These are phyloP conservation scores for Euproctis similis DNA, from an alignment of 2,888 invertebrate species.

Conservation along the genomic window DNA sequence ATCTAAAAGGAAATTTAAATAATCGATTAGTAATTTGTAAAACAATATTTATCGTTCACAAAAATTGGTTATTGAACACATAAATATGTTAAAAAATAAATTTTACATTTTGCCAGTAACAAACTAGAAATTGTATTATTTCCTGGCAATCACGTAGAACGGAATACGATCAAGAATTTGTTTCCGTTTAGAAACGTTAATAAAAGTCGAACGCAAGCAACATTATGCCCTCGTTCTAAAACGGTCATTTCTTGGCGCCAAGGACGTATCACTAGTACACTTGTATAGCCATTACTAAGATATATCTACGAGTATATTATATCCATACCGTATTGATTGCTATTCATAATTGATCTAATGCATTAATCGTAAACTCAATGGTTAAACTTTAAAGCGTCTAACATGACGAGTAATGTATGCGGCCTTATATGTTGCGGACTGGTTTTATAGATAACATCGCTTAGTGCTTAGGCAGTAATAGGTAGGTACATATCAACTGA, in stretches of 20 bases:
- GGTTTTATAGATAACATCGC: constrained; percentile 22
- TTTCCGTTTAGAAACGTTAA: constrained; percentile 40
- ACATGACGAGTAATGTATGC: not conserved
- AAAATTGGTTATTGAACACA: too few species aligned
- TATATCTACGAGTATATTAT: constrained; percentile 13
- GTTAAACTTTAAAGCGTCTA: constrained; percentile 11
- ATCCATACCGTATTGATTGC: too few species aligned
- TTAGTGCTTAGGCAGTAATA: constrained; percentile 30
- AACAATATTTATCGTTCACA: too few species aligned
- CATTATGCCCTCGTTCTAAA: constrained; percentile 38
- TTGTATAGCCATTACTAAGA: not conserved
- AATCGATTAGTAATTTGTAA: too few species aligned
- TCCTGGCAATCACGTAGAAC: constrained; percentile 38
- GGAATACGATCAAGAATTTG: constrained; percentile 38
- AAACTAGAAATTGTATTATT: constrained; percentile 30
- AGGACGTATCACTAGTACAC: constrained; percentile 15
- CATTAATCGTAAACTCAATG: constrained; percentile 26
- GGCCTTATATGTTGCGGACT: constrained; percentile 23
- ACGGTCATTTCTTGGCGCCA: constrained; percentile 34
- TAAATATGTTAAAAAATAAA: too few species aligned
- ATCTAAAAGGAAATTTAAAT: too few species aligned
- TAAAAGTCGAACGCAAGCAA: constrained; percentile 26
- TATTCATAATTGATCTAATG: constrained; percentile 28
- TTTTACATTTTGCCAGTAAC: constrained; percentile 23
- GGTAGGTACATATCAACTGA: constrained; percentile 41